Base-by-base conservation (phyloP, 35 echinoderm and acorn worm genomes). In the Hemicentrotus pulcherrimus region DNA sequence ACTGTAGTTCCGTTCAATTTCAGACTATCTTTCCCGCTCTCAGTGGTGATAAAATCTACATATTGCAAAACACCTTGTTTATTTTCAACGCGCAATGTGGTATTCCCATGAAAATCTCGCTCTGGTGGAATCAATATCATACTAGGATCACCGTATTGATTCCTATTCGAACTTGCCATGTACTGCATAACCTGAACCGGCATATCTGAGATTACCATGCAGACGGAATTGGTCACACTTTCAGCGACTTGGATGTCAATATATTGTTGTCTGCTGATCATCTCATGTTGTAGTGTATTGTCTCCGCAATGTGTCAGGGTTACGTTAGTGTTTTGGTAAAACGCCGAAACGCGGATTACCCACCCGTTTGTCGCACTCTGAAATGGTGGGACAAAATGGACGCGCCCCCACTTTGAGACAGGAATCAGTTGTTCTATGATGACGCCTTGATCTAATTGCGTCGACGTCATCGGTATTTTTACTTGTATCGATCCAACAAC, bases 171-270 rank as follows among this genome's bases (percentile, higher is more conserved):
- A 50, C 46, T 47, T 22, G 9, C 30, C 91, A 93, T 93, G 48
- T 93, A 93, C 22, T 93, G 91, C 45, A 93, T 58, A 4, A 93
- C 91, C 48, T 93, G 91, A 93, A 93, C 48, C 6, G 91, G 91
- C 46, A 13, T 93, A n/a, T 93, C 48, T 50, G 91, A 32, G 10
- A 93, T 47, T 31, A 93, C 28, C 11, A 31, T 14, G 46, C 91
- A 93, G 8, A 31, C 30, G 5, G 5, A 0, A 33, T 13, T 93
- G 91, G 4, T 58, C 47, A 32, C 28, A 11, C 22, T n/a, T 31
- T 58, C 88, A 24, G 88, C 2, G 88, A 93, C 48, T 24, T 5
- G 0, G n/a, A 93, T 19, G 91, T 48, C 16, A 31, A 15, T 47
- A 31, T 55, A 93, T 28, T 93, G 24, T 58, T 15, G 14, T 12